Evolutionary conservation across 2,113 vertebrate species (phyloP), one percentile per base, ranked within the genome.

Genomic region (Alosa alosa): DNA sequence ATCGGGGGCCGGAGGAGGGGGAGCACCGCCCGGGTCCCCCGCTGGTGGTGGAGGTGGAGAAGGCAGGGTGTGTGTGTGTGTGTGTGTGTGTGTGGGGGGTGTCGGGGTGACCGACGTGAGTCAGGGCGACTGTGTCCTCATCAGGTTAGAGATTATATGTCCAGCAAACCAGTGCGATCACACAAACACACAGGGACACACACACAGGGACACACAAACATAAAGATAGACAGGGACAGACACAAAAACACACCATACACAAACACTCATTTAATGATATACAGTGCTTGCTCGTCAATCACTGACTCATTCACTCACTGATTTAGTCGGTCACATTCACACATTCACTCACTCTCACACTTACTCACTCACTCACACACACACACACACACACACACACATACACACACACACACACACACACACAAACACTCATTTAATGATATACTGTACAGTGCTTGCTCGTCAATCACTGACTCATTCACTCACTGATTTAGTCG

Each of bases 1-100:
- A 91, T 93, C 90, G 90, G 87, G 82, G 83, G 91, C 90, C 89
- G 88, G 90, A 94, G 91, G 92, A 88, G 88, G 88, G 88, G 94
- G 90, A 88, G 85, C 86, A 82, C 92, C 91, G 90, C 92, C 88
- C 55, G 91, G 87, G 91, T 92, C 88, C 89, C 89, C 91, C 86
- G 87, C 92, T 91, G 86, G 83, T 84, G 84, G 85, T 55, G 82
- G 83, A 25, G 85, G 87, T 84, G 86, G 83, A 86, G 92, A 91
- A 86, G 31, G 31, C 86, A 86, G 87, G 85, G 84, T 6, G 81
- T 41, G 4, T 22, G 72, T 31, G 84, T 25, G 84, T 83, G 85
- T 31, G 84, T 6, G 81, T 41, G 4, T 22, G 72, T 31, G 84
- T 25, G 84, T 83, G 85, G 88, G 92, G 87, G 52, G n/a, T 86